A percentile compares a stretch with the other conserved stretches of the same genome.
Conservation (phyloP, 2,888 invertebrate genomes). For the Alloplasta piceator region DNA sequence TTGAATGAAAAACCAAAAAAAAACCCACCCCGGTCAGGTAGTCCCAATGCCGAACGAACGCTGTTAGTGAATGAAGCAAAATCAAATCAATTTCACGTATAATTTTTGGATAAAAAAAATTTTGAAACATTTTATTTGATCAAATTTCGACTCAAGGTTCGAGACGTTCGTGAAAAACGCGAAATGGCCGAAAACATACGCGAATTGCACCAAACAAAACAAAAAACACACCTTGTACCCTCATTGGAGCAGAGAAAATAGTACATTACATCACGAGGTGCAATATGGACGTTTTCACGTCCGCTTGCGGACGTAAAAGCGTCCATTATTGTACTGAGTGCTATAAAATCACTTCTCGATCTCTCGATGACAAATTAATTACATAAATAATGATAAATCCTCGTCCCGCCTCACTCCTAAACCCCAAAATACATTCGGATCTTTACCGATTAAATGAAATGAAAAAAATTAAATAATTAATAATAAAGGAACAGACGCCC, state of each 20-base stretch:
- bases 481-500: constrained; percentile 52
- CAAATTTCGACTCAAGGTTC: constrained; percentile 71
- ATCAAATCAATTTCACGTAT: constrained; percentile 33
- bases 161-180: constrained; percentile 74
- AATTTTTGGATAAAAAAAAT: background rate
- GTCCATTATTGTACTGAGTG: too few relatives aligned
- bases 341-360: constrained; percentile 70
- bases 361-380: constrained; percentile 62
- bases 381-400: constrained; percentile 49
- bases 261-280: too few relatives aligned
- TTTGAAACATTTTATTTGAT: background rate
- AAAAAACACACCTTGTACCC: constrained; percentile 49
- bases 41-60: constrained; percentile 49
- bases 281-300: too few relatives aligned
- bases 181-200: constrained; percentile 71
- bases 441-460: constrained; percentile 42
- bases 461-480: constrained; percentile 64
- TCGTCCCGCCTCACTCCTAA: constrained; percentile 43
- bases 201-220: constrained; percentile 52
- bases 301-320: too few relatives aligned
- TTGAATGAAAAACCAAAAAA: background rate
- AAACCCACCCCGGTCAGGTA: background rate
- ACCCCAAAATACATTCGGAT: constrained; percentile 45
- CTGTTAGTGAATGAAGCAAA: constrained; percentile 32
- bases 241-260: constrained; percentile 59